Conservation (phyloP, 2,888 invertebrate species). For the Azorinus chamasolen region DNA sequence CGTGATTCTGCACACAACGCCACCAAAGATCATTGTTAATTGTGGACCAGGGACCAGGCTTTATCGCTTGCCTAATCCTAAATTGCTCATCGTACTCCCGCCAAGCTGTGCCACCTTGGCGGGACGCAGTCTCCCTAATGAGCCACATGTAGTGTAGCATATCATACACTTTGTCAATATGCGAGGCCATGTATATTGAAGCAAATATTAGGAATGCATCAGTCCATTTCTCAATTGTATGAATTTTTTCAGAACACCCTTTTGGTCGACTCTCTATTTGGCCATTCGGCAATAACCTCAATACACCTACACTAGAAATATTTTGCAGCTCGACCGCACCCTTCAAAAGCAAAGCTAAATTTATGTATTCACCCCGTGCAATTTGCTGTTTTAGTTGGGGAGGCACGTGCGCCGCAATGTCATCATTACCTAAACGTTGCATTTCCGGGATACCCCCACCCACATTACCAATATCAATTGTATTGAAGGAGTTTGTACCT, state of each 20-base stretch:
- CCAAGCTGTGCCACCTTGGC: slow-evolving; percentile 37
- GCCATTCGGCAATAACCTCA: slow-evolving; percentile 11
- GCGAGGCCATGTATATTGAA: slow-evolving; percentile 17
- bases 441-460: too few relatives aligned
- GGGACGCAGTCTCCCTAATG: slow-evolving; percentile 30
- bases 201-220: slow-evolving; percentile 41
- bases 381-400: slow-evolving; percentile 18
- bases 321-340: not conserved
- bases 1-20: slow-evolving; percentile 5
- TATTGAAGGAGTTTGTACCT: too few relatives aligned
- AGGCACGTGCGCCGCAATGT: slow-evolving; percentile 26
- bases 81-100: slow-evolving; percentile 47
- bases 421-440: slow-evolving; percentile 1
- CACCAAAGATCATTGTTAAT: slow-evolving; percentile 51
- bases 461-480: too few relatives aligned
- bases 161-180: slow-evolving; percentile 24
- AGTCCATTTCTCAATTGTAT: slow-evolving; percentile 41
- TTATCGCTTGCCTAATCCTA: slow-evolving; percentile 24
- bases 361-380: slow-evolving; percentile 30
- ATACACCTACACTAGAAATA: slow-evolving; percentile 13
- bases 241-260: slow-evolving; percentile 30
- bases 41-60: slow-evolving; percentile 13
- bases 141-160: slow-evolving; percentile 38
- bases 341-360: slow-evolving; percentile 38
- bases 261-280: slow-evolving; percentile 19